Evolutionary conservation across 2,888 invertebrate genomes (phyloP).

Genomic region (Drosophila fungiperda): DNA sequence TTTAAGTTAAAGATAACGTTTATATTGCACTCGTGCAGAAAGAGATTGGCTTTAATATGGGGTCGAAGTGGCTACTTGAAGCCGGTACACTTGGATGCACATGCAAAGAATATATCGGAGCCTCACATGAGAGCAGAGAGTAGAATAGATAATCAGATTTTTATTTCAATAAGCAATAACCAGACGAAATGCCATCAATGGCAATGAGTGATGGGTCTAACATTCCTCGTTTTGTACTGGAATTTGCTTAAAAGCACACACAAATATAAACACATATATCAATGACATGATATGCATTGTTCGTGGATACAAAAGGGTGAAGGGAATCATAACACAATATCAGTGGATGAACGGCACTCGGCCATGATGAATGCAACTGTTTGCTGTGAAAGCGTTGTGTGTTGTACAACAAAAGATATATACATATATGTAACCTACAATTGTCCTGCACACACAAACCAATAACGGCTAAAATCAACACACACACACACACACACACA

Average conservation of each 20-base stretch:
- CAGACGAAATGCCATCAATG: constrained; percentile 44
- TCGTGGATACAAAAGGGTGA: constrained; percentile 29
- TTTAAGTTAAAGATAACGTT: background rate
- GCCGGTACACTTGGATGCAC: constrained; percentile 48
- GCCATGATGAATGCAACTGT: constrained; percentile 62
- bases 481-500: constrained; percentile 6
- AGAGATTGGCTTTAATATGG: too few relatives aligned
- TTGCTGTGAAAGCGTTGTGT: constrained; percentile 43
- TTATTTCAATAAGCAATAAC: constrained; percentile 73
- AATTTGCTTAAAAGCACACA: constrained; percentile 18
- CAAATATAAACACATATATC: constrained; percentile 5
- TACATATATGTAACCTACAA: constrained; percentile 38
- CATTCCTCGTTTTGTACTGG: constrained; percentile 16
- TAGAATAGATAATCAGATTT: constrained; percentile 61
- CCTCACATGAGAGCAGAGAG: constrained; percentile 36
- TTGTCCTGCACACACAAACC: constrained; percentile 35
- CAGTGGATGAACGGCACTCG: constrained; percentile 60
- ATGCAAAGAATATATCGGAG: constrained; percentile 42
- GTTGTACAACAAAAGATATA: constrained; percentile 41
- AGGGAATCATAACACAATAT: constrained; percentile 36
- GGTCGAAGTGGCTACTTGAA: constrained; percentile 7
- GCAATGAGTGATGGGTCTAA: constrained; percentile 35
- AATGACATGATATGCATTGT: constrained; percentile 48
- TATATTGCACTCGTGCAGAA: background rate
- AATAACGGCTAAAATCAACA: constrained; percentile 35